Evolutionary conservation across 53 echinoderm and acorn worm species (phyloP).

Genomic region (Glandiceps talaboti): DNA sequence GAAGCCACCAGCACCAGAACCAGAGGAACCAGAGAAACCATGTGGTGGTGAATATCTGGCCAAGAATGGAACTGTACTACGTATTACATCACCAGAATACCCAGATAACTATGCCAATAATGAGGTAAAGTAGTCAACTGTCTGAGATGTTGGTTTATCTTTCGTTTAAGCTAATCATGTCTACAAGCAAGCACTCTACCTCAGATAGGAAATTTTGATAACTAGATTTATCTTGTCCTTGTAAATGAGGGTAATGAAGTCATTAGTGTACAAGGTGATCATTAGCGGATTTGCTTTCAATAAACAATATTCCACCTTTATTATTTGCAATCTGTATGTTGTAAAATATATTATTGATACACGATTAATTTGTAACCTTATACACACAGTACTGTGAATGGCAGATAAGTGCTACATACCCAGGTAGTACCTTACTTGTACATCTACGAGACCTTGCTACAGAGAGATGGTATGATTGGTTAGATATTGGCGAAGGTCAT

Average conservation of each 20-base stretch:
- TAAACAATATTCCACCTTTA: too few relatives aligned
- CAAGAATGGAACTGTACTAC: neutral
- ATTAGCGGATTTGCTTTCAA: too few relatives aligned
- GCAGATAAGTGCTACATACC: constrained; percentile 23
- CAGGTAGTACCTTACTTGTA: constrained; percentile 19
- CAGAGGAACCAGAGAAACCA: neutral
- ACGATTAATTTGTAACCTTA: neutral
- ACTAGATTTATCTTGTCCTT: too few relatives aligned
- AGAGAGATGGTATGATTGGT: constrained; percentile 22
- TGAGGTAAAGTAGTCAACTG: neutral
- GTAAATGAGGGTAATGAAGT: too few relatives aligned
- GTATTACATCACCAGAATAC: neutral
- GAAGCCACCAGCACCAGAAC: neutral
- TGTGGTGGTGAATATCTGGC: neutral
- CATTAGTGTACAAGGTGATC: too few relatives aligned
- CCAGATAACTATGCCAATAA: neutral
- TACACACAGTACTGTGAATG: constrained; percentile 27
- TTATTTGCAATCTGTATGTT: neutral
- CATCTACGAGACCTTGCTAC: constrained; percentile 25
- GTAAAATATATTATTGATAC: too few relatives aligned
- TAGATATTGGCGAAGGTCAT: constrained; percentile 26
- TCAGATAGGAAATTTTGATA: too few relatives aligned
- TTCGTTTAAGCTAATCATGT: too few relatives aligned
- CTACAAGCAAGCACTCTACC: too few relatives aligned
- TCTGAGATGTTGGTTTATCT: too few relatives aligned